These are phyloP conservation scores for Adela reaumurella DNA, from an alignment of 2,888 invertebrate genomes.

Conservation along the genomic window DNA sequence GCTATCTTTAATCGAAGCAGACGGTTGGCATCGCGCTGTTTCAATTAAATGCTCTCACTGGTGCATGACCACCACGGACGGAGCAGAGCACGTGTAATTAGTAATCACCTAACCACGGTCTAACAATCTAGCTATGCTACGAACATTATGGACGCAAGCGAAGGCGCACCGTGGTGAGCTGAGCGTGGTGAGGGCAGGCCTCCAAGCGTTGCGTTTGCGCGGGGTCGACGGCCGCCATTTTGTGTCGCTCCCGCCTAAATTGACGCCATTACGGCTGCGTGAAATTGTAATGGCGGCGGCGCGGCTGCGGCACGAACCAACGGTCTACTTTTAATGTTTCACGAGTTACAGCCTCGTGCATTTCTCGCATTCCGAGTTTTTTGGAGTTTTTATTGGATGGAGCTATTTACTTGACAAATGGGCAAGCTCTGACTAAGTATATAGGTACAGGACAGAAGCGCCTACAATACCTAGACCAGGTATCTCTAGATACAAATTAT, in stretches of 20 bases:
- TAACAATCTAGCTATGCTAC: not conserved
- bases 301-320: not conserved
- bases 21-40: not conserved
- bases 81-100: not conserved
- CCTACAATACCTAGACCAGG: too few relatives aligned
- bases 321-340: not conserved
- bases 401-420: too few relatives aligned
- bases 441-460: too few relatives aligned
- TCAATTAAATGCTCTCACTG: not conserved
- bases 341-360: too few relatives aligned
- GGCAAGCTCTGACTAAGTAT: too few relatives aligned
- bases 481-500: too few relatives aligned
- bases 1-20: not conserved
- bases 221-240: conserved; percentile 35
- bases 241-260: conserved; percentile 22
- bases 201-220: not conserved
- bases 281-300: not conserved
- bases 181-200: not conserved
- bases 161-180: too few relatives aligned
- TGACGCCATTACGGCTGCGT: not conserved
- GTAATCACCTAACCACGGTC: not conserved
- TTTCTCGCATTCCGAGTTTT: too few relatives aligned
- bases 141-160: not conserved
- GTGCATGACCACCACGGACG: not conserved
- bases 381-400: too few relatives aligned